Evolutionary conservation across 2,113 vertebrate species (phyloP), one percentile per base, ranked within the genome.

Genomic region (Prochilodus magdalenae): DNA sequence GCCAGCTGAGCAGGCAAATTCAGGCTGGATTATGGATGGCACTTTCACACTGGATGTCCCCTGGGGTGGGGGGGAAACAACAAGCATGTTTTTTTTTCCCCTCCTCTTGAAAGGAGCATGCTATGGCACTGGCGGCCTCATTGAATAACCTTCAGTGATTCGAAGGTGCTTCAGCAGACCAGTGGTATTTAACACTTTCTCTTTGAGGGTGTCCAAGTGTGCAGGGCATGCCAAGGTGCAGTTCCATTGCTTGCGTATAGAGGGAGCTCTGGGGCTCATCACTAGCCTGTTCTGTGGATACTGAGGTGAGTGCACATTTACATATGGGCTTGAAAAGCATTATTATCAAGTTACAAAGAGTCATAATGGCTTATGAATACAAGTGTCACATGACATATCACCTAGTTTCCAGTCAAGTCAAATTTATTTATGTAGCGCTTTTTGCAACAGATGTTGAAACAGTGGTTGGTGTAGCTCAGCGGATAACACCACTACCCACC

Each of bases 241-340:
- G 62, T 77, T 13, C 29, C 55, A 12, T 20, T 27, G 24, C 22
- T 59, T 51, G 75, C 79, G 82, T 87, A 86, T 83, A 91, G 89
- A 83, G 85, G 88, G 88, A 84, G 87, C 85, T 85, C 85, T 86
- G 76, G 85, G 57, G 63, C 88, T 82, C 71, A 72, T 27, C 70
- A 47, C 18, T 53, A 15, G 27, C 14, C 24, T 22, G 44, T 24
- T 73, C 10, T 53, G 18, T 77, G 16, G 24, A 75, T 20, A 57
- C 20, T 57, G 3, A 73, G 15, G 59, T 66, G 70, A 30, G 14
- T 13, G 33, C 7, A 47, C 53, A 8, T 44, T 73, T 7, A 22
- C 5, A 18, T 18, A 53, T n/a, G n/a, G n/a, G n/a, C 40, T 10
- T 44, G 11, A 1, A 44, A 44, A 44, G 40, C 5, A 44, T 44